Conservation (phyloP, 2,113 vertebrate genomes). For the Colius striatus region DNA sequence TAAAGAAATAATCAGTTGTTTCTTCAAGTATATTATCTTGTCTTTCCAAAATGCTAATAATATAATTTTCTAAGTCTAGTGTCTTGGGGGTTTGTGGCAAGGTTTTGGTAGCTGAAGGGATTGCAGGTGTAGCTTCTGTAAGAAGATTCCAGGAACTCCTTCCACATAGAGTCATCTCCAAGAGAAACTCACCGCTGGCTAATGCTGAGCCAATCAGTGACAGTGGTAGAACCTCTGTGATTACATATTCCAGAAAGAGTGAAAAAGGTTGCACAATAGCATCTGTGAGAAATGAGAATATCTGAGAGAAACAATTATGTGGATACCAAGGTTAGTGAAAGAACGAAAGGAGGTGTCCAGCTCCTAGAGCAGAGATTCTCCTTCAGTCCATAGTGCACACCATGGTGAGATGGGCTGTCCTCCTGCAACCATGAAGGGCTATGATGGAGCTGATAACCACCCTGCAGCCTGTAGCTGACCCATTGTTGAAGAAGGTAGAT, state of each 20-base stretch:
- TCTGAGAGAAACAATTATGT: background rate
- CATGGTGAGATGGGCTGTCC: accelerated
- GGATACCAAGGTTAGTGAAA: background rate
- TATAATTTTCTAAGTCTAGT: background rate
- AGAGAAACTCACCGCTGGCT: accelerated
- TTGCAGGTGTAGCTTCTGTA: background rate
- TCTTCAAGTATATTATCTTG: background rate
- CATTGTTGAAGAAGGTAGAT: accelerated
- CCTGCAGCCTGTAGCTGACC: background rate
- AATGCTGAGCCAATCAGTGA: background rate
- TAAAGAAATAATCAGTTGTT: background rate
- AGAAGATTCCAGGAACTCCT: background rate
- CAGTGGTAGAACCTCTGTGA: accelerated
- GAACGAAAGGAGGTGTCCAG: background rate
- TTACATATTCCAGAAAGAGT: background rate
- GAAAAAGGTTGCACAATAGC: background rate
- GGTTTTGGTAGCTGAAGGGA: accelerated
- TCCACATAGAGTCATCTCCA: background rate
- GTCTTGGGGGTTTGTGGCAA: background rate
- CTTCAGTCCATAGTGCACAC: accelerated
- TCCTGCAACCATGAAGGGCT: accelerated
- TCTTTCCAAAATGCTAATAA: background rate
- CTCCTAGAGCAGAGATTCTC: accelerated
- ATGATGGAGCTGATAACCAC: accelerated
- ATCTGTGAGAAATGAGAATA: background rate